Percentiles rank a stretch among this genome's conserved stretches.
phyloP scores from a whole-genome alignment of 2,113 vertebrate species.

The Ciconia boyciana region DNA sequence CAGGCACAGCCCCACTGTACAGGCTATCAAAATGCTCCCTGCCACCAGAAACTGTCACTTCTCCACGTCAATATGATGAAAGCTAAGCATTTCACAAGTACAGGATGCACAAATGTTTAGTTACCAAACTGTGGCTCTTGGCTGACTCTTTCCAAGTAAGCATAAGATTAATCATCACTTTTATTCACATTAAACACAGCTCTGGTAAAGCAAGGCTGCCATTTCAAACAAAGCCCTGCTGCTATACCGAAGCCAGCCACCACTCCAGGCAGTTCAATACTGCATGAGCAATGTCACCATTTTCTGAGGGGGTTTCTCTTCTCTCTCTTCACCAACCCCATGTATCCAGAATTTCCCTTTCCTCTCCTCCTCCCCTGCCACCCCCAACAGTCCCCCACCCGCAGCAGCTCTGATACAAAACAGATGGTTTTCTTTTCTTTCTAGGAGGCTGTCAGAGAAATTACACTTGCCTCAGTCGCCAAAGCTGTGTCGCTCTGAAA shows the following conservation, averaged over 20 bases:
- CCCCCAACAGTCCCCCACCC: background rate
- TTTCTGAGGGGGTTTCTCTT: background rate
- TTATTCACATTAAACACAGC: background rate
- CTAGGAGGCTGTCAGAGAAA: conserved; percentile 24
- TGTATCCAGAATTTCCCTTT: background rate
- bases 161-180: background rate
- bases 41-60: background rate
- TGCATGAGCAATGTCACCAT: accelerated
- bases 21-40: background rate
- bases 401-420: background rate
- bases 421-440: conserved; percentile 38
- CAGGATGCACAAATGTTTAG: background rate
- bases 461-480: conserved; percentile 1
- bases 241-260: background rate
- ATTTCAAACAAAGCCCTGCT: background rate
- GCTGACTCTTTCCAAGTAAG: background rate
- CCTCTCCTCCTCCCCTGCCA: background rate
- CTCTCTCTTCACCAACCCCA: background rate
- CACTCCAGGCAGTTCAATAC: background rate
- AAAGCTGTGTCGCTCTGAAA: conserved; percentile 1
- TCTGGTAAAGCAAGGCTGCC: background rate
- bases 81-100: background rate
- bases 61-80: background rate
- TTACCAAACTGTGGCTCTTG: background rate
- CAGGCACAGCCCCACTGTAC: background rate